phyloP scores from a whole-genome alignment of 1,140 invertebrate species.

The Hesperophylax magnus region DNA sequence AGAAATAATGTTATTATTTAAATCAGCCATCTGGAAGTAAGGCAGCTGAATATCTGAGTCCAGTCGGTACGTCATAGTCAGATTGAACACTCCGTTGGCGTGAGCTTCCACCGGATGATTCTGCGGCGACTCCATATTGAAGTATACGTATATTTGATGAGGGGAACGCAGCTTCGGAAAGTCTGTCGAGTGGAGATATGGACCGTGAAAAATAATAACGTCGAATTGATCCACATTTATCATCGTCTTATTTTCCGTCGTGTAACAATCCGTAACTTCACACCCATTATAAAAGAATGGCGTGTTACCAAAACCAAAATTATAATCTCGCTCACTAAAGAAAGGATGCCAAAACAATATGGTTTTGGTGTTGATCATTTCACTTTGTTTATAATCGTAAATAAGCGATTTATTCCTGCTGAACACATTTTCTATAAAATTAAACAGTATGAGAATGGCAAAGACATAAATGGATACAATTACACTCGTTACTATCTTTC shows the following conservation, averaged over 20 bases:
- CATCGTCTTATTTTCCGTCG: constrained; percentile 42
- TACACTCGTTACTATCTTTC: no score
- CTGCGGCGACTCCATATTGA: constrained; percentile 58
- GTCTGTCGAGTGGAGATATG: constrained; percentile 58
- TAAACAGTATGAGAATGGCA: no score
- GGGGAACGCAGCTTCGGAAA: constrained; percentile 11
- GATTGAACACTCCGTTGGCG: constrained; percentile 67
- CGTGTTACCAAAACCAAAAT: constrained; percentile 43
- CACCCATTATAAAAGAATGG: constrained; percentile 47
- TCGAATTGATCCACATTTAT: constrained; percentile 60
- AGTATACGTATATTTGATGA: constrained; percentile 49
- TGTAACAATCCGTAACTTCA: constrained; percentile 38
- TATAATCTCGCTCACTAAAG: constrained; percentile 38
- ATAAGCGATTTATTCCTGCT: no score
- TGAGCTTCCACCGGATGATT: constrained; percentile 59
- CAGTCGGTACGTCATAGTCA: constrained; percentile 74
- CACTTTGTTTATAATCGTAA: no score
- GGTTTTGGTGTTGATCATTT: no score
- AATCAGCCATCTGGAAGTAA: constrained; percentile 70
- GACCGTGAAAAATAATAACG: constrained; percentile 64
- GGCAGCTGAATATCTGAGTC: constrained; percentile 76
- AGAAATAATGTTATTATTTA: constrained; percentile 54
- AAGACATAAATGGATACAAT: no score
- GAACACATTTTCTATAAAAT: no score
- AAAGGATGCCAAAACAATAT: constrained; percentile 51